Percentiles rank a stretch among this genome's conserved stretches.
phyloP scores from a whole-genome alignment of 2,888 invertebrate species.

The Tetragonula carbonaria region DNA sequence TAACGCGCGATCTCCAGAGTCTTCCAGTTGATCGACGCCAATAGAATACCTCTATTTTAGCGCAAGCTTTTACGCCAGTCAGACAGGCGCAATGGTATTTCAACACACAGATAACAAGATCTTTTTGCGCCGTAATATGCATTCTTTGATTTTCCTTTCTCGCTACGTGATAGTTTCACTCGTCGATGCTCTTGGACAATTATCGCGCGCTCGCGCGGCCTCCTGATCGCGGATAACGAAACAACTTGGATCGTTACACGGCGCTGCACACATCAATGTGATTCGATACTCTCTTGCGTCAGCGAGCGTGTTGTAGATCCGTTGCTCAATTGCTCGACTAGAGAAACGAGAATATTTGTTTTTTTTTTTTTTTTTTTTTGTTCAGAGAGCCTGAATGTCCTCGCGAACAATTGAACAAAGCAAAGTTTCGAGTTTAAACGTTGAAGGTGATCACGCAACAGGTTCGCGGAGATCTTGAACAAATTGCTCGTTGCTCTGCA shows the following conservation, averaged over 20 bases:
- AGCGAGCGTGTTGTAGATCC: background rate
- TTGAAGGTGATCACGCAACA: background rate
- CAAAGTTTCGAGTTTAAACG: background rate
- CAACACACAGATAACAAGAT: background rate
- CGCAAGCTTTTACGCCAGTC: too few species aligned
- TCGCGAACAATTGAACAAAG: background rate
- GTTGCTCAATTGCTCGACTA: slow-evolving; percentile 22
- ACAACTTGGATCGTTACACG: slow-evolving; percentile 1
- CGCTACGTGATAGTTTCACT: background rate
- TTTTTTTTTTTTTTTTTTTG: too few species aligned
- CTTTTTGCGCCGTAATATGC: background rate
- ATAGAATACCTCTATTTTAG: too few species aligned
- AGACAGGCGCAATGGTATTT: background rate
- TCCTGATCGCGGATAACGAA: slow-evolving; percentile 14
- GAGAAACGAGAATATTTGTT: slow-evolving; percentile 13
- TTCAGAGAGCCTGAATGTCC: background rate
- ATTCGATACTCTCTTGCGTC: slow-evolving; percentile 46
- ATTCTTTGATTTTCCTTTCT: background rate
- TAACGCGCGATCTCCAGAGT: too few species aligned
- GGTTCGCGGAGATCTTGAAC: background rate
- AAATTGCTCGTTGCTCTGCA: background rate
- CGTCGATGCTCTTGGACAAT: too few species aligned
- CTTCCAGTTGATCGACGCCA: too few species aligned
- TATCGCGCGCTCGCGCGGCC: background rate
- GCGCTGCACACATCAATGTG: background rate